These are phyloP conservation scores for Prunella himalayana DNA, from an alignment of 2,113 vertebrate species.

Conservation along the genomic window DNA sequence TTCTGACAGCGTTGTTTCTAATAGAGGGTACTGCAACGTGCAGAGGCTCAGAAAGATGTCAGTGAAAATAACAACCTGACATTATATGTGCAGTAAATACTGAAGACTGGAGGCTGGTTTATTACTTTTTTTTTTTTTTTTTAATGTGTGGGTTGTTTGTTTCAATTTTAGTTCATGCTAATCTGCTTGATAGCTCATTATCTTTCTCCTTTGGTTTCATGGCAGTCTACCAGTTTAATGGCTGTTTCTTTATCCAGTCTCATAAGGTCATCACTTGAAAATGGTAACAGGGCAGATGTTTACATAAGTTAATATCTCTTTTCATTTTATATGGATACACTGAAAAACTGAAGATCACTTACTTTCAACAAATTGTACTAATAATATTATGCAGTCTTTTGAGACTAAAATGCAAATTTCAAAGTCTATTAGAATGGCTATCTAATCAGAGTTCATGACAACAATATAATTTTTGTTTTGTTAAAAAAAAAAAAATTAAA, in stretches of 20 bases:
- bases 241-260: neutral
- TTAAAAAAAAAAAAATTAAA: neutral
- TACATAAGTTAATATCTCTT: neutral
- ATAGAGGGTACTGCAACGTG: fast-evolving
- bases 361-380: neutral
- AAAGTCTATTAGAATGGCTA: neutral
- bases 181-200: neutral
- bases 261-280: neutral
- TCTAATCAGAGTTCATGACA: neutral
- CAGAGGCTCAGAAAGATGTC: neutral
- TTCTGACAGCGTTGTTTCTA: neutral
- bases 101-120: neutral
- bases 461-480: neutral
- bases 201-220: neutral
- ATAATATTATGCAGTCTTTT: neutral
- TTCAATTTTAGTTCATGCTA: neutral
- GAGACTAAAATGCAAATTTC: neutral
- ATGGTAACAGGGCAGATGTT: neutral
- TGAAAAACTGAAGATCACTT: neutral
- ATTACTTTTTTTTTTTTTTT: neutral
- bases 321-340: neutral
- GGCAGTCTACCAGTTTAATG: neutral
- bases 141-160: neutral
- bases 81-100: neutral
- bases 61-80: neutral